phyloP scores from a whole-genome alignment of 2,113 vertebrate genomes.

The Tricholaema leucomelas region DNA sequence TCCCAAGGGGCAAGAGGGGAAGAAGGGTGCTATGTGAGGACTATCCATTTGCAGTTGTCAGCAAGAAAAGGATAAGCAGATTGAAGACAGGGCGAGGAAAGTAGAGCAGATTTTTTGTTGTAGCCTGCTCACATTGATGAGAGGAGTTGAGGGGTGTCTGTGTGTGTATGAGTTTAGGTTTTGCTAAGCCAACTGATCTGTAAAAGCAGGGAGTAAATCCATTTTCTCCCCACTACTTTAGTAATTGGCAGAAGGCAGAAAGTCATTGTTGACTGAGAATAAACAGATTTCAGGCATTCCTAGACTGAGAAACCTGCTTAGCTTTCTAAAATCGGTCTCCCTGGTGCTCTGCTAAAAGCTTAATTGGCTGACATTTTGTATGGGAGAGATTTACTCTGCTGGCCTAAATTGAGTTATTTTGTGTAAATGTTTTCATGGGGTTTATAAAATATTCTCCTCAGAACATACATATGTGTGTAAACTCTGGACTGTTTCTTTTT shows the following conservation, averaged over 20 bases:
- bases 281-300: constrained; percentile 64
- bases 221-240: constrained; percentile 1
- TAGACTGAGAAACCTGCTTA: constrained; percentile 61
- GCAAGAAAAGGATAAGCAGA: not conserved
- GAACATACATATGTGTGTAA: constrained; percentile 42
- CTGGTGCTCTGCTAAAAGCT: constrained; percentile 51
- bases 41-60: not conserved
- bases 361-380: constrained; percentile 67
- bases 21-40: not conserved
- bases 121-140: not conserved
- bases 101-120: not conserved
- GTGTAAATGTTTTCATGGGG: constrained; percentile 55
- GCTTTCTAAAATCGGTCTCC: constrained; percentile 56
- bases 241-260: constrained; percentile 63
- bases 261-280: constrained; percentile 65
- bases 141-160: not conserved
- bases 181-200: constrained; percentile 38
- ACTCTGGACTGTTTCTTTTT: constrained; percentile 59
- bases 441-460: constrained; percentile 59
- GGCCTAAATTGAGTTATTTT: constrained; percentile 61
- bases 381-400: constrained; percentile 54
- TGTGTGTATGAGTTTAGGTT: not conserved
- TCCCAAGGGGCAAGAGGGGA: too few relatives aligned
- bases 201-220: constrained; percentile 46
- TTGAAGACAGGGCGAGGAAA: not conserved